Conservation (phyloP, 2,113 vertebrate species). For the Tringa solitaria region DNA sequence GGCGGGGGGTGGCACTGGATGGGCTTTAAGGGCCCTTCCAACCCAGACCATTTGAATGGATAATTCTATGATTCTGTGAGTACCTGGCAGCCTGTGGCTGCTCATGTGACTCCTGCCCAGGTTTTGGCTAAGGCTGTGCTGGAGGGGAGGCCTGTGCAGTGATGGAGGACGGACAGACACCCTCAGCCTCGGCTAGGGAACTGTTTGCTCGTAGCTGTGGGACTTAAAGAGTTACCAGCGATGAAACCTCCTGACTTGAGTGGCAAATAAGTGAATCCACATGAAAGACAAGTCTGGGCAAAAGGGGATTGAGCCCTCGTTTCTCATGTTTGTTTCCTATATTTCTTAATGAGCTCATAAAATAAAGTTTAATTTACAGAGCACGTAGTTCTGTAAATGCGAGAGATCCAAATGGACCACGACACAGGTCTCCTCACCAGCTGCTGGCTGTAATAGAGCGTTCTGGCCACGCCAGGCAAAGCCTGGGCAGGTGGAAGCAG, state of each 20-base stretch:
- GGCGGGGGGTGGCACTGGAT: not conserved
- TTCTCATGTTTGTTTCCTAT: not conserved
- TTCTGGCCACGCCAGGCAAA: not conserved
- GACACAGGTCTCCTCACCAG: not conserved
- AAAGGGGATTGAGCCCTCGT: not conserved
- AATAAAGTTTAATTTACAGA: not conserved
- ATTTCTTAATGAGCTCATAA: not conserved
- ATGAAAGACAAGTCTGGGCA: not conserved
- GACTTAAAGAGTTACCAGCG: not conserved
- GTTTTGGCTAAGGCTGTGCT: not conserved
- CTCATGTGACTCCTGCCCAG: not conserved
- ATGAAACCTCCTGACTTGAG: not conserved
- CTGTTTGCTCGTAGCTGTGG: fast-evolving
- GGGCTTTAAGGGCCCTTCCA: not conserved
- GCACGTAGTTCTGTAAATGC: not conserved
- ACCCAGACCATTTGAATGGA: not conserved
- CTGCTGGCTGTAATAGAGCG: not conserved
- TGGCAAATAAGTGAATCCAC: not conserved
- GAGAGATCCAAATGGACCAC: fast-evolving
- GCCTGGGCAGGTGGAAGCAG: not conserved
- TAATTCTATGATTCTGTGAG: not conserved
- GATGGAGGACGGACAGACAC: not conserved
- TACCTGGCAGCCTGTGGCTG: not conserved
- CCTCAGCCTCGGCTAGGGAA: not conserved
- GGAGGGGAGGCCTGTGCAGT: fast-evolving